Evolutionary conservation across 1,140 invertebrate genomes (phyloP), one percentile per base, ranked within the genome.

Genomic region (Bombus cullumanus): DNA sequence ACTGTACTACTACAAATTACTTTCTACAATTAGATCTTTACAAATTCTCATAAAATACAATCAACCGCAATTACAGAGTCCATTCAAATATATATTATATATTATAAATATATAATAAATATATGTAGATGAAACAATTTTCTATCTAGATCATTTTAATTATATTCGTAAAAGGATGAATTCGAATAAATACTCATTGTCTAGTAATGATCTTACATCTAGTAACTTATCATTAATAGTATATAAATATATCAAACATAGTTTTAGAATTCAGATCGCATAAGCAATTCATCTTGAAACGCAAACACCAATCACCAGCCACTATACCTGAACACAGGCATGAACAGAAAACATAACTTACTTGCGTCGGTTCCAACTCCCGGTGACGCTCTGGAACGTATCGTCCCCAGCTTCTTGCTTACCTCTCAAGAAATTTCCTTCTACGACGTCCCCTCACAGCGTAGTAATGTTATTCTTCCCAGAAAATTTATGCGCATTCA

Each of bases 401-500:
- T 37, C 69, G 18, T 72, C 28, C 15, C 37, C 13, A 39, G 25
- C 37, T 72, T 39, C 34, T 37, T 68, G 34, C 34, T 53, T 25
- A 37, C 8, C 34, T 10, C 18, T 68, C 34, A 34, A 68, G 66
- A 68, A 73, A 73, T 73, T 73, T n/a, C 59, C 28, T n/a, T 12
- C 59, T n/a, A 28, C 59, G 9, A 62, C 28, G 59, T 62, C 59
- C 28, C 59, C 28, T 41, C 28, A 10, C 5, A 18, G 28, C 39
- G 3, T 15, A 25, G 31, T 69, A 53, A 53, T 28, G 39, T 39
- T 64, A 6, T 82, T 53, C 22, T 41, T 25, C 25, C 1, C 25
- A 1, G 6, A 15, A 64, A 83, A 76, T 76, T 83, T 76, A 82
- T 62, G 28, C 59, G 72, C 41, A 83, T 83, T 62, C 41, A 76